Evolutionary conservation across 1,140 invertebrate genomes (phyloP).

Genomic region (Dreissena polymorpha): DNA sequence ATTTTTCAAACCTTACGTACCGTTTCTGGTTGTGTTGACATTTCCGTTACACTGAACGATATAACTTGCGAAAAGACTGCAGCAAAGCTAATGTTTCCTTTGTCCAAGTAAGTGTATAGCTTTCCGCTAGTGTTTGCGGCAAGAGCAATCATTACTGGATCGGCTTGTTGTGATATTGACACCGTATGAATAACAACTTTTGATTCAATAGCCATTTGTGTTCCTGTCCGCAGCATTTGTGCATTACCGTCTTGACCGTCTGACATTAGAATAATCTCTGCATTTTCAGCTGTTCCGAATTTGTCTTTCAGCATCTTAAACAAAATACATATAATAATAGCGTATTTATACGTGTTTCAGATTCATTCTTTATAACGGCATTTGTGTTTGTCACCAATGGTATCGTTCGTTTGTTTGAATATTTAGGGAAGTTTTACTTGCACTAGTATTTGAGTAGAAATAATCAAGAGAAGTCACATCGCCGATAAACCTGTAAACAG

Average conservation of each 20-base stretch:
- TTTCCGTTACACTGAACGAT: background rate
- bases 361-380: background rate
- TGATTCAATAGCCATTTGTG: conserved; percentile 2
- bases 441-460: background rate
- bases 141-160: background rate
- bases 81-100: conserved; percentile 16
- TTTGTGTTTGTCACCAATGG: background rate
- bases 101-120: conserved; percentile 20
- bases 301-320: background rate
- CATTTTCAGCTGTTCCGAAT: background rate
- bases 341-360: no score
- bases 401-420: background rate
- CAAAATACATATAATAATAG: no score
- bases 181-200: conserved; percentile 20
- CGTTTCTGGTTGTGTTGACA: background rate
- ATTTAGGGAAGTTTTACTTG: background rate
- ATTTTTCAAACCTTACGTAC: background rate
- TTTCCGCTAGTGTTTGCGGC: conserved; percentile 10
- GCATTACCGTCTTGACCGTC: background rate
- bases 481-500: no score
- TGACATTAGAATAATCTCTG: background rate
- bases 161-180: conserved; percentile 12
- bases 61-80: conserved; percentile 9
- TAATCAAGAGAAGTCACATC: no score
- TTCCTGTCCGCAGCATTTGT: background rate